A percentile compares a stretch with the other conserved stretches of the same genome.
phyloP scores from a whole-genome alignment of 1,140 invertebrate species.

The Contarinia nasturtii region DNA sequence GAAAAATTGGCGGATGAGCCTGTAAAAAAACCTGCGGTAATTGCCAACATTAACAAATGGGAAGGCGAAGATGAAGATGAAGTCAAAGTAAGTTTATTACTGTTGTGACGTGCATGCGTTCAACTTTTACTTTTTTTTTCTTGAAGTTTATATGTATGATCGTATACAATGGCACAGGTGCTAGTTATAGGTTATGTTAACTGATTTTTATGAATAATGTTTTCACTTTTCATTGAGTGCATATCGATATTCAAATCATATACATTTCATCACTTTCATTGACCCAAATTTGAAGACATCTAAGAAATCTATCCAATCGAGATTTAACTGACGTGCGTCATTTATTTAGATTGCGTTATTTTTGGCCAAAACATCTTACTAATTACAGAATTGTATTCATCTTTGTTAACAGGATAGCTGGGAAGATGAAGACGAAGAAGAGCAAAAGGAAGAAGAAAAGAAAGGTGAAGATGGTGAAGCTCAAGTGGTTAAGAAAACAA shows the following conservation, averaged over 20 bases:
- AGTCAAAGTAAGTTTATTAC: conserved; percentile 44
- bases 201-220: too few species aligned
- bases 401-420: conserved; percentile 48
- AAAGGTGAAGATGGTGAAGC: conserved; percentile 35
- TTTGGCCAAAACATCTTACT: too few species aligned
- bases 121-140: conserved; percentile 1
- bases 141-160: conserved; percentile 12
- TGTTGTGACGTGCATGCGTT: conserved; percentile 4
- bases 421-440: conserved; percentile 64
- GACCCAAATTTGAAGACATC: conserved; percentile 3
- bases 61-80: conserved; percentile 76
- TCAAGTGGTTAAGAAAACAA: conserved; percentile 33
- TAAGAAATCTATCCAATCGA: not conserved
- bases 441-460: conserved; percentile 35
- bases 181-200: too few species aligned
- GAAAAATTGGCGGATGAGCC: conserved; percentile 1
- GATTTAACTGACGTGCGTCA: not conserved
- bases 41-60: conserved; percentile 46
- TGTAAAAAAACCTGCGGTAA: conserved; percentile 14
- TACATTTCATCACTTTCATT: conserved; percentile 7
- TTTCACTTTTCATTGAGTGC: too few species aligned
- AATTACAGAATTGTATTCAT: too few species aligned
- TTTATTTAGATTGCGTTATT: too few species aligned
- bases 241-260: conserved; percentile 1
- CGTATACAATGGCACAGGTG: conserved; percentile 8